phyloP scores from a whole-genome alignment of 30 jellyfish, hydroid and myxozoan species.

The Hydra vulgaris region DNA sequence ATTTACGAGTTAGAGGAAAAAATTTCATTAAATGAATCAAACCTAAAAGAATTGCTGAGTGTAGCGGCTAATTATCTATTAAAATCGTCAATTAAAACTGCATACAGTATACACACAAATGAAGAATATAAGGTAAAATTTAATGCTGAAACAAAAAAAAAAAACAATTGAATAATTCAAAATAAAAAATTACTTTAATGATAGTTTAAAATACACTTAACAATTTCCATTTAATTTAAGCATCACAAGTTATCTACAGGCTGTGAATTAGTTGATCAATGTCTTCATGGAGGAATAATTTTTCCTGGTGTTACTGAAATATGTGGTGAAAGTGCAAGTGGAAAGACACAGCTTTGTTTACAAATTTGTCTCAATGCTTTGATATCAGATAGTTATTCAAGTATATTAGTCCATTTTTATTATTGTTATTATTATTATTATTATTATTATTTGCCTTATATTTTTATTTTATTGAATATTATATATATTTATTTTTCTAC shows the following conservation, averaged over 20 bases:
- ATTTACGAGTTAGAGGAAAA: neutral
- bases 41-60: neutral
- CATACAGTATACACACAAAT: neutral
- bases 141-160: too few species aligned
- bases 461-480: too few species aligned
- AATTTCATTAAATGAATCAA: neutral
- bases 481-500: too few species aligned
- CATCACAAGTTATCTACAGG: slow-evolving; percentile 42
- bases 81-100: neutral
- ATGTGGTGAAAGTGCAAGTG: slow-evolving; percentile 97
- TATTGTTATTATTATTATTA: too few species aligned
- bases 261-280: slow-evolving; percentile 48
- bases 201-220: too few species aligned
- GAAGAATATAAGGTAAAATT: neutral
- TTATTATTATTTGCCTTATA: neutral
- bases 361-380: slow-evolving; percentile 55
- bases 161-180: too few species aligned
- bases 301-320: slow-evolving; percentile 83
- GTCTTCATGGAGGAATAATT: slow-evolving; percentile 61
- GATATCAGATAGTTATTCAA: neutral
- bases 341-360: slow-evolving; percentile 79
- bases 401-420: neutral
- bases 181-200: too few species aligned
- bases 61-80: neutral
- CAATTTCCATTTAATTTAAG: too few species aligned